A percentile compares a stretch with the other conserved stretches of the same genome.
These are phyloP conservation scores for Nomada hirtipes DNA, from an alignment of 2,888 invertebrate genomes.

Conservation along the genomic window DNA sequence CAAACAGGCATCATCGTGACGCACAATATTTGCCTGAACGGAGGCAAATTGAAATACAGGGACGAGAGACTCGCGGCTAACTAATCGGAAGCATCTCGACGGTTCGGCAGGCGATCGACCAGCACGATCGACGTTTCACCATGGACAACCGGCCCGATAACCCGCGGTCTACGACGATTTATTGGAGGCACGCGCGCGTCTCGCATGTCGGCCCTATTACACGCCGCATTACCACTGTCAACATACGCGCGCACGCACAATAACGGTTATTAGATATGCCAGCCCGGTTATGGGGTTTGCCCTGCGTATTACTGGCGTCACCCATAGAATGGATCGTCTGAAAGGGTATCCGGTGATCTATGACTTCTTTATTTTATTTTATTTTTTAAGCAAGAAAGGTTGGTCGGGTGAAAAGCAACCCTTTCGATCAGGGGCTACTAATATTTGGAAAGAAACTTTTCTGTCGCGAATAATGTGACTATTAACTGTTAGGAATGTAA, in stretches of 20 bases:
- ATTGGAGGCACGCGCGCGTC: constrained; percentile 58
- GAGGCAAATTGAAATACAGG: constrained; percentile 16
- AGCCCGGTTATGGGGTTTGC: constrained; percentile 66
- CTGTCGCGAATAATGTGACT: too few species aligned
- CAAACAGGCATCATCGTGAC: constrained; percentile 6
- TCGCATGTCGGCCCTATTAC: constrained; percentile 72
- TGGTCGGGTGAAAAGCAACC: too few species aligned
- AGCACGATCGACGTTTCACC: constrained; percentile 38
- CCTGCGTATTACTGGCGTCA: constrained; percentile 64
- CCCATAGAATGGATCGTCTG: constrained; percentile 48
- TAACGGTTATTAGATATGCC: constrained; percentile 80
- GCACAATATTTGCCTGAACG: constrained; percentile 14
- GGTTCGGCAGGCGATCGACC: constrained; percentile 36
- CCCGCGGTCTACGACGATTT: constrained; percentile 49
- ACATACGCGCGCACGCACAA: constrained; percentile 76
- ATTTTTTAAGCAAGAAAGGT: not conserved
- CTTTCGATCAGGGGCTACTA: too few species aligned
- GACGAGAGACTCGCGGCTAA: not conserved
- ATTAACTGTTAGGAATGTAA: too few species aligned
- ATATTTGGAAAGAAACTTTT: too few species aligned
- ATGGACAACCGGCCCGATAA: constrained; percentile 59
- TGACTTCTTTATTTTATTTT: not conserved
- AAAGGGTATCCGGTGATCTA: not conserved
- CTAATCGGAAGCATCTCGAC: constrained; percentile 29
- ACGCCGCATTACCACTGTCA: constrained; percentile 80